Percentiles rank a stretch among this genome's conserved stretches.
phyloP scores from a whole-genome alignment of 2,888 invertebrate genomes.

The Arge pagana region DNA sequence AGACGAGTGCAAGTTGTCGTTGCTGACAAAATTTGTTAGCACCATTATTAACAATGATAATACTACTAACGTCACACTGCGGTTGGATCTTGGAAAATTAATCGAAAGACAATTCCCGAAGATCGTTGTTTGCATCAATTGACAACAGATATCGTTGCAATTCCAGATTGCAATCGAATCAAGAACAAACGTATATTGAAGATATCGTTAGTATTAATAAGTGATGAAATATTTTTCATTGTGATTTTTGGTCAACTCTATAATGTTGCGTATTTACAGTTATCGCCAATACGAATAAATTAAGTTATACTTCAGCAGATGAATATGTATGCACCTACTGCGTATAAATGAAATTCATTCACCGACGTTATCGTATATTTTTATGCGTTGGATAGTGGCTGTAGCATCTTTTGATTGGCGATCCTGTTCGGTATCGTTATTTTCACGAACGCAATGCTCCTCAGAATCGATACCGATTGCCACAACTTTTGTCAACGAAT shows the following conservation, averaged over 20 bases:
- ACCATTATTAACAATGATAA: neutral
- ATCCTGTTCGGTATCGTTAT: too few species aligned
- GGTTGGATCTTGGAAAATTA: constrained; percentile 2
- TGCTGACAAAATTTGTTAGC: constrained; percentile 7
- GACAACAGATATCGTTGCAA: constrained; percentile 15
- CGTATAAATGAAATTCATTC: too few species aligned
- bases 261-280: constrained; percentile 11
- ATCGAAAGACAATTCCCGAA: constrained; percentile 1
- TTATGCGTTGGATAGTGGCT: too few species aligned
- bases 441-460: constrained; percentile 21
- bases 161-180: constrained; percentile 14
- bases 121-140: constrained; percentile 5
- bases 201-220: constrained; percentile 10
- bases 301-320: too few species aligned
- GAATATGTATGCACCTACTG: too few species aligned
- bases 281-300: too few species aligned
- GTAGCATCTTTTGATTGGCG: too few species aligned
- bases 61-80: neutral
- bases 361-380: too few species aligned
- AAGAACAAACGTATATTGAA: constrained; percentile 8
- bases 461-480: neutral
- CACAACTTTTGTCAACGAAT: neutral
- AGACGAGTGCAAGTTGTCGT: constrained; percentile 5
- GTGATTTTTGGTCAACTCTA: constrained; percentile 15
- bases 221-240: constrained; percentile 10